A percentile compares a stretch with the other conserved stretches of the same genome.
These are phyloP conservation scores for Cremastinae sp. DNA, from an alignment of 2,888 invertebrate species.

Conservation along the genomic window DNA sequence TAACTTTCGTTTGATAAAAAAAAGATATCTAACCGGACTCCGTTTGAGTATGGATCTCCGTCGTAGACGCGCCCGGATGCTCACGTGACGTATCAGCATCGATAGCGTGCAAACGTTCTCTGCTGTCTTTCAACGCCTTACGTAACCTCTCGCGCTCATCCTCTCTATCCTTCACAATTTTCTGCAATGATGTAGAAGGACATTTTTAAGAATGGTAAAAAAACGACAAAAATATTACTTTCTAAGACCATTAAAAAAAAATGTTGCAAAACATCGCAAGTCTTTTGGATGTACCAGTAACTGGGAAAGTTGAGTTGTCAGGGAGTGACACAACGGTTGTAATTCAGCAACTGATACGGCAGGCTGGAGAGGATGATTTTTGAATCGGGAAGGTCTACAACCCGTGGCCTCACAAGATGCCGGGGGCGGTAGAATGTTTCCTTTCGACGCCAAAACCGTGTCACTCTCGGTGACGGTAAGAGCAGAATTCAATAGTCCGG, in stretches of 20 bases:
- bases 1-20: not conserved
- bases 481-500: constrained; percentile 82
- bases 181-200: no score
- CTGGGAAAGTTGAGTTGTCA: constrained; percentile 86
- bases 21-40: constrained; percentile 67
- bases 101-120: constrained; percentile 87
- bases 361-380: constrained; percentile 79
- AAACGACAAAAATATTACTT: no score
- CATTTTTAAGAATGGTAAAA: no score
- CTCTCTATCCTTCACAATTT: constrained; percentile 87
- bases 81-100: constrained; percentile 75
- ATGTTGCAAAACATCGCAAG: no score
- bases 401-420: constrained; percentile 76
- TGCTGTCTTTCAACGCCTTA: constrained; percentile 86
- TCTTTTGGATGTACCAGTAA: constrained; percentile 87
- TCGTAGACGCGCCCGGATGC: constrained; percentile 64
- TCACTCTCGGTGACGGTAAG: constrained; percentile 83
- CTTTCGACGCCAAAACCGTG: constrained; percentile 81
- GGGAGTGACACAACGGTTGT: constrained; percentile 84
- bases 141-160: constrained; percentile 88
- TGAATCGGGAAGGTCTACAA: constrained; percentile 80
- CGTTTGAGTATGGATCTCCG: constrained; percentile 70
- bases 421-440: constrained; percentile 77
- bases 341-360: constrained; percentile 84
- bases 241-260: no score